phyloP scores from a whole-genome alignment of 2,888 invertebrate genomes.

The Lasioglossum vierecki region DNA sequence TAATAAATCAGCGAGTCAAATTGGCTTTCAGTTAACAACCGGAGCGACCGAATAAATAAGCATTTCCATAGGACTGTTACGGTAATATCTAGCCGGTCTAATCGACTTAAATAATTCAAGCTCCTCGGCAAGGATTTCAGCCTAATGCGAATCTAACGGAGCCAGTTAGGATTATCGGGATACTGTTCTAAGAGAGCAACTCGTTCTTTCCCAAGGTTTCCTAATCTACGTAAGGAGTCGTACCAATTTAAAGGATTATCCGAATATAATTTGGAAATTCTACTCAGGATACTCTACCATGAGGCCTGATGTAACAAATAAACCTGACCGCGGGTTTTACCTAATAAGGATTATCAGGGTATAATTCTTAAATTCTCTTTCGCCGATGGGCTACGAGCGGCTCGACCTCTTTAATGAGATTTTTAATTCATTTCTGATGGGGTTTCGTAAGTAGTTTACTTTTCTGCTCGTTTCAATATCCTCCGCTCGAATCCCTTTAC shows the following conservation, averaged over 20 bases:
- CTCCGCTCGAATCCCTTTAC: neutral
- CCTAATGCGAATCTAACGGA: neutral
- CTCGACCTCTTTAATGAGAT: neutral
- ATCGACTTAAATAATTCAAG: neutral
- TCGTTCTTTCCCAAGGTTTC: neutral
- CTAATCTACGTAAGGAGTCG: neutral
- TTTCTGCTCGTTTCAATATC: neutral
- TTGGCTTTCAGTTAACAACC: neutral
- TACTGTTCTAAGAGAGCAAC: neutral
- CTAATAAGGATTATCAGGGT: neutral
- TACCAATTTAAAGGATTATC: neutral
- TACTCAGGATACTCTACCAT: neutral
- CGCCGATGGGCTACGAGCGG: neutral
- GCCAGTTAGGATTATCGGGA: neutral
- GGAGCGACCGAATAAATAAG: neutral
- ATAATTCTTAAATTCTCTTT: neutral
- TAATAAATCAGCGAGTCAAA: neutral
- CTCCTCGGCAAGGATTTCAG: neutral
- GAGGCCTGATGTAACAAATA: neutral
- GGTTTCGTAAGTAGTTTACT: conserved; percentile 1
- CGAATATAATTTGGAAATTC: neutral
- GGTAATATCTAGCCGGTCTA: neutral
- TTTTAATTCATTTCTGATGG: conserved; percentile 6
- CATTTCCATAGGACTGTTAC: neutral
- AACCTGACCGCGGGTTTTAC: neutral